These are phyloP conservation scores for Lasius platythorax DNA, from an alignment of 2,888 invertebrate species.

Conservation along the genomic window DNA sequence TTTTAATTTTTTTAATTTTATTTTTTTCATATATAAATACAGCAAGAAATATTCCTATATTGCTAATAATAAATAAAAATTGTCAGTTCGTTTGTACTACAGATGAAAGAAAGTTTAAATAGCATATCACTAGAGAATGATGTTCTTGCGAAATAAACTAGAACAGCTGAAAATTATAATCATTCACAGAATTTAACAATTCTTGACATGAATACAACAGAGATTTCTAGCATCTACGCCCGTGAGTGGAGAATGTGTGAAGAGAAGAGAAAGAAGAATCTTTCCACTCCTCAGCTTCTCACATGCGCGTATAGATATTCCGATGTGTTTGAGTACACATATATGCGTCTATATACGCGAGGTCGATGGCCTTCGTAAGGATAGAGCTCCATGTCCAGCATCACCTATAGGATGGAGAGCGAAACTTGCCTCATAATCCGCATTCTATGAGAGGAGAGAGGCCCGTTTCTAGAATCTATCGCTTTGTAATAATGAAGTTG, in stretches of 20 bases:
- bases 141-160: not conserved
- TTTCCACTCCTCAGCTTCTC: constrained; percentile 49
- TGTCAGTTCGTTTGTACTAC: not conserved
- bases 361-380: constrained; percentile 83
- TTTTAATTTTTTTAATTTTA: not conserved
- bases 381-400: constrained; percentile 82
- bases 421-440: constrained; percentile 79
- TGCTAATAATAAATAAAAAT: not conserved
- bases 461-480: constrained; percentile 78
- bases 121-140: not conserved
- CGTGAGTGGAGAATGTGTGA: constrained; percentile 54
- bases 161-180: not conserved
- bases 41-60: not conserved
- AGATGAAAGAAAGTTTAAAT: not conserved
- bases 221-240: constrained; percentile 58
- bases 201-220: not conserved
- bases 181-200: not conserved
- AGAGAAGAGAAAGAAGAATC: constrained; percentile 62
- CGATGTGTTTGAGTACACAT: constrained; percentile 54
- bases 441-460: constrained; percentile 77
- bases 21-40: not conserved
- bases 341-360: constrained; percentile 66
- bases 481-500: constrained; percentile 39
- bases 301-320: constrained; percentile 54
- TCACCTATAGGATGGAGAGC: constrained; percentile 83